Conservation (phyloP, 2,797 vertebrate genomes). For the Megalops cyprinoides region DNA sequence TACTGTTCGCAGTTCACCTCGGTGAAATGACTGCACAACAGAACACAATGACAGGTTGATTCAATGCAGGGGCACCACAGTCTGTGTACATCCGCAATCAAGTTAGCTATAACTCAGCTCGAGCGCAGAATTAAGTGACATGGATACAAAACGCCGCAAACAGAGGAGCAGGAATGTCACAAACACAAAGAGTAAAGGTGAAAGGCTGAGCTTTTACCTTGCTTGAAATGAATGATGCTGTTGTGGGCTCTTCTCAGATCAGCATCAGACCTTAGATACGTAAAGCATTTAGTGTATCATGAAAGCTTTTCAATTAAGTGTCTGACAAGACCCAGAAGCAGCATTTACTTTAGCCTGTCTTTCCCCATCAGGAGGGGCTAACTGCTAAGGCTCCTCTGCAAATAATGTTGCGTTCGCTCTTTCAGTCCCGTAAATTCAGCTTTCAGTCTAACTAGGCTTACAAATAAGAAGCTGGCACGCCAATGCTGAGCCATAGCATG, state of each 20-base stretch:
- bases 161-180: neutral
- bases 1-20: neutral
- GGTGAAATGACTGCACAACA: neutral
- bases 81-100: neutral
- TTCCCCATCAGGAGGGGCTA: neutral
- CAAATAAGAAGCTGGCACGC: constrained; percentile 71
- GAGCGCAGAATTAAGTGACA: neutral
- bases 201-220: neutral
- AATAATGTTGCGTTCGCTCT: constrained; percentile 33
- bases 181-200: neutral
- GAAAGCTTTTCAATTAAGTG: neutral
- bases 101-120: neutral
- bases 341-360: neutral
- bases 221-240: neutral
- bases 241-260: neutral
- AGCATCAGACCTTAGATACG: neutral
- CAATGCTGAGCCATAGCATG: constrained; percentile 78
- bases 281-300: neutral
- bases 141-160: neutral
- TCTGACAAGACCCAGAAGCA: neutral
- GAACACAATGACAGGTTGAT: too few species aligned
- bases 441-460: constrained; percentile 64
- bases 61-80: neutral
- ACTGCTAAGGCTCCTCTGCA: neutral
- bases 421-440: constrained; percentile 57